Evolutionary conservation across 1,140 invertebrate genomes (phyloP), one percentile per base, ranked within the genome.

Genomic region (Sweltsa coloradensis): DNA sequence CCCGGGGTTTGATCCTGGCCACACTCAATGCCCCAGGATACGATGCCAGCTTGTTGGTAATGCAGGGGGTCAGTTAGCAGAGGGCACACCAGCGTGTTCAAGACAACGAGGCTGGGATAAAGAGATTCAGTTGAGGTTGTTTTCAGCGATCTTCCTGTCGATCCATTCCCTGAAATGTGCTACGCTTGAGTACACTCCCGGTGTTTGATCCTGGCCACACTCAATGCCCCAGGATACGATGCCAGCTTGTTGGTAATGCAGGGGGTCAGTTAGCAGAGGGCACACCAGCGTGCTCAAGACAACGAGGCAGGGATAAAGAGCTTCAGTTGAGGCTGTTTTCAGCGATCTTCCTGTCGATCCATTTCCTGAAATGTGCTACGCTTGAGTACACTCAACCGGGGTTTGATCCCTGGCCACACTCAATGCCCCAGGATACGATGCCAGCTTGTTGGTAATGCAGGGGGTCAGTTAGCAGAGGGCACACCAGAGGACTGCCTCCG

Each of bases 321-420:
- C n/a, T 45, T 21, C 54, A 62, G 45, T 69, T 63, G 5, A 69
- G 31, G 50, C 64, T 65, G 9, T 62, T 53, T 23, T 53, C 58
- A 23, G 49, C 51, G 42, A 73, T 59, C 57, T 70, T 57, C 44
- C 70, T 61, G 56, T 89, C 83, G n/a, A 90, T 83, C 86, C 87
- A 91, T 4, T 65, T 51, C 2, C 78, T 68, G 40, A 76, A 81
- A 2, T 64, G 49, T 2, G 82, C 73, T 2, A 89, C 74, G 53
- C 81, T 82, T 0, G 81, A 82, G 57, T 90, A 91, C 5, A 86
- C 84, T 2, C 78, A n/a, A 1, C 78, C 86, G 0, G 87, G 88
- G 14, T 80, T 73, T 42, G 73, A 69, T 26, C 70, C 64, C 50
- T 78, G 74, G 0, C 78, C 81, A 53, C 75, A 78, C 3, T 73